A percentile compares a stretch with the other conserved stretches of the same genome.
Evolutionary conservation across 2,888 invertebrate species (phyloP).

Genomic region (Nymphalis c-album): DNA sequence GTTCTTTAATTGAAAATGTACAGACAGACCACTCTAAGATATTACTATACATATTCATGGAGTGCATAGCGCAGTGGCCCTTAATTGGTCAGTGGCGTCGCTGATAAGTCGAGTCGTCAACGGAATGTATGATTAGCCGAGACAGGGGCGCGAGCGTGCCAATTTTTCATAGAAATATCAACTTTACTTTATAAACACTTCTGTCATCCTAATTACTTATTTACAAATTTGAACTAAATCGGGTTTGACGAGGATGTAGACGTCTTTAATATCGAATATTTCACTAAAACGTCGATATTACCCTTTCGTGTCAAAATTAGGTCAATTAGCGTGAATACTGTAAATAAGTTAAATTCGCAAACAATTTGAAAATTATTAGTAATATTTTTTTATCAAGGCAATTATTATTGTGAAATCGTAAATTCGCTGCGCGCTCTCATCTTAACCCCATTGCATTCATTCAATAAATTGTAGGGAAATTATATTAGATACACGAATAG

Average conservation of each 20-base stretch:
- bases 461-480: slow-evolving; percentile 32
- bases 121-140: slow-evolving; percentile 33
- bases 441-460: slow-evolving; percentile 21
- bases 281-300: no score
- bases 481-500: slow-evolving; percentile 12
- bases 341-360: not conserved
- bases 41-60: slow-evolving; percentile 8
- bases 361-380: not conserved
- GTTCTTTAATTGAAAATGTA: slow-evolving; percentile 9
- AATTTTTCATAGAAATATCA: slow-evolving; percentile 20
- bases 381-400: not conserved
- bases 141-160: slow-evolving; percentile 27
- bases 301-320: no score
- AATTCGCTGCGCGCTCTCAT: slow-evolving; percentile 19
- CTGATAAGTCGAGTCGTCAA: slow-evolving; percentile 35
- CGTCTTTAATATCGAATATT: no score
- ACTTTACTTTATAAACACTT: not conserved
- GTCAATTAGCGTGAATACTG: no score
- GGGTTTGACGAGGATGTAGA: no score
- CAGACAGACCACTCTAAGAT: slow-evolving; percentile 12
- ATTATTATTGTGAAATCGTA: no score
- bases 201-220: no score
- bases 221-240: no score
- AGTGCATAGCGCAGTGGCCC: slow-evolving; percentile 24
- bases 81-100: slow-evolving; percentile 38